phyloP scores from a whole-genome alignment of 1,140 invertebrate genomes.

The Diuraphis noxia region DNA sequence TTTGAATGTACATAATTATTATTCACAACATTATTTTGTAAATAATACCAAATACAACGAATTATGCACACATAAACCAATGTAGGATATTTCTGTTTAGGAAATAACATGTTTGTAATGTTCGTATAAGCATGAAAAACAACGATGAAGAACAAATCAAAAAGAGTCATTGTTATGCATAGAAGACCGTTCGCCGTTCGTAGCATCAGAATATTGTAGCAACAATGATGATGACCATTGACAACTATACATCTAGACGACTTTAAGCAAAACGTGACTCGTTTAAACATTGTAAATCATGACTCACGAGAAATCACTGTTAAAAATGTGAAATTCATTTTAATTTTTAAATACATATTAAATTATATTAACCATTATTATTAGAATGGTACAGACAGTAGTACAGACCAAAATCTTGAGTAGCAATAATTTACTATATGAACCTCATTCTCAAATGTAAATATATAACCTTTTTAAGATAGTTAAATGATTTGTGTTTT shows the following conservation, averaged over 20 bases:
- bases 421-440: background rate
- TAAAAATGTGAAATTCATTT: background rate
- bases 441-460: background rate
- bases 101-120: background rate
- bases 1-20: background rate
- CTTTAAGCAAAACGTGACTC: slow-evolving; percentile 5
- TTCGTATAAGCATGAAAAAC: background rate
- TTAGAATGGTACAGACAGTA: background rate
- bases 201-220: background rate
- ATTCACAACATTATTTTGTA: background rate
- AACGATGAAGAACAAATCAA: background rate
- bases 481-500: too few relatives aligned
- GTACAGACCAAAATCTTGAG: background rate
- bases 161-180: background rate
- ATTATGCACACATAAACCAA: background rate
- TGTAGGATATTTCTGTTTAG: background rate
- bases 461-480: background rate
- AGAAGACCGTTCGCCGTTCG: background rate
- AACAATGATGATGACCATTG: background rate
- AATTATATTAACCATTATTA: background rate
- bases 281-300: background rate
- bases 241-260: background rate
- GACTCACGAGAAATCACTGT: background rate
- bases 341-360: background rate
- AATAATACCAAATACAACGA: background rate